Conservation (phyloP, 2,113 vertebrate species). For the Antechinus stuartii region DNA sequence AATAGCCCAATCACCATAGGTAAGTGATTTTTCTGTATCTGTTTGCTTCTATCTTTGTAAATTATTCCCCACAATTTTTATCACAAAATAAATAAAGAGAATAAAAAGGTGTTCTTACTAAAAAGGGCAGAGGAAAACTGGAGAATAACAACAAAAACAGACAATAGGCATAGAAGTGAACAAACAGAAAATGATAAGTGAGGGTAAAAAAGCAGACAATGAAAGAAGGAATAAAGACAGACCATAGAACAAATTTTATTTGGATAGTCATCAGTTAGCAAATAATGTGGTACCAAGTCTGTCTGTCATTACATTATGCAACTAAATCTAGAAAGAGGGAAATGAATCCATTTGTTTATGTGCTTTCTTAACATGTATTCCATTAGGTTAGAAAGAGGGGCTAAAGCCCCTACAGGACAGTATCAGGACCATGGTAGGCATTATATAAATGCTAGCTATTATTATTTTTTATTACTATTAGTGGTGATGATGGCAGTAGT, state of each 20-base stretch:
- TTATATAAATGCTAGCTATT: not conserved
- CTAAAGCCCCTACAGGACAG: not conserved
- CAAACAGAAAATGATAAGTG: not conserved
- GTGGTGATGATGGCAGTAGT: not conserved
- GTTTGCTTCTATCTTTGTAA: not conserved
- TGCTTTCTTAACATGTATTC: not conserved
- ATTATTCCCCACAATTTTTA: constrained; percentile 35
- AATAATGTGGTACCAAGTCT: constrained; percentile 68
- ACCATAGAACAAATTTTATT: constrained; percentile 53
- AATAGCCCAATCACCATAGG: not conserved
- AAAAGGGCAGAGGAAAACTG: not conserved
- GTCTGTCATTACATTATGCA: constrained; percentile 44
- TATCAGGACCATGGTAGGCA: too few relatives aligned
- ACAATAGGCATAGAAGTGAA: too few relatives aligned
- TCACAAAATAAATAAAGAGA: not conserved
- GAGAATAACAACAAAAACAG: not conserved
- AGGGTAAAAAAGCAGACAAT: not conserved
- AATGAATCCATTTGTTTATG: not conserved
- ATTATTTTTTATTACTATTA: not conserved
- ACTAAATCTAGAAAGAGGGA: not conserved
- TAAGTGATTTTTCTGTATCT: not conserved
- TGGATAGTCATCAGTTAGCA: constrained; percentile 66
- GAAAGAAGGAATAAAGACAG: not conserved
- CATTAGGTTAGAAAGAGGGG: not conserved
- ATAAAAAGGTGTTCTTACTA: not conserved